Base-by-base conservation (phyloP, 2,888 invertebrate genomes). In the Pachydiplax longipennis region DNA sequence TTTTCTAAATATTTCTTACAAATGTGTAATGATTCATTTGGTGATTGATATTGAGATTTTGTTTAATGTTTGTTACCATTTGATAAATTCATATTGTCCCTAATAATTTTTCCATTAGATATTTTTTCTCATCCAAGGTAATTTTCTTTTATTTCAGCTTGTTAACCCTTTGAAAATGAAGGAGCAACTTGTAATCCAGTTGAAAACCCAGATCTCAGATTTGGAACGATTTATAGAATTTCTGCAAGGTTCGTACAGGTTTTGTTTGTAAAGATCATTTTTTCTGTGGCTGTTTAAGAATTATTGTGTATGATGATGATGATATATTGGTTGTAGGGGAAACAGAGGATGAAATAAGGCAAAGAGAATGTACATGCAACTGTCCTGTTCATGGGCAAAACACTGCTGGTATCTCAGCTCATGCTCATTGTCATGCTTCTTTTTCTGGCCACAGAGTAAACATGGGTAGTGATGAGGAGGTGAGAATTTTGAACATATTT, bases 201-300 rank as follows among this genome's bases (percentile, higher is more conserved):
- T 99, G 35, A 99, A 99, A 94, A 98, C 98, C 0, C 99, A 99
- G 94, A 98, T 99, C 91, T 96, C 97, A 81, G 99, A 99, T 94
- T 95, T 99, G 94, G 99, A 99, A 94, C 96, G 99, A 92, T 99
- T 99, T 93, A 99, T 99, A 92, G 97, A 97, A 92, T 97, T 99
- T 93, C 95, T 99, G 93, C 99, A 99, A 95, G 97, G 97, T 92
- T 93, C 92, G 87, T 65, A 37, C 18, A 22, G 15, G 0, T 22
- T n/a, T 65, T 37, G n/a, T n/a, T n/a, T n/a, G n/a, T n/a, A n/a
- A n/a, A n/a, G n/a, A n/a, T n/a, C n/a, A 6, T 15, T 6, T 53
- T 12, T 22, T 6, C 2, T 18, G 12, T 8, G 2, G 25, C 13
- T 31, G 4, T 37, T 87, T 87, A n/a, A 18, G 0, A 35, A n/a